Percentiles rank a stretch among this genome's conserved stretches.
These are phyloP conservation scores for Teinopalpus imperialis DNA, from an alignment of 2,888 invertebrate genomes.

Conservation along the genomic window DNA sequence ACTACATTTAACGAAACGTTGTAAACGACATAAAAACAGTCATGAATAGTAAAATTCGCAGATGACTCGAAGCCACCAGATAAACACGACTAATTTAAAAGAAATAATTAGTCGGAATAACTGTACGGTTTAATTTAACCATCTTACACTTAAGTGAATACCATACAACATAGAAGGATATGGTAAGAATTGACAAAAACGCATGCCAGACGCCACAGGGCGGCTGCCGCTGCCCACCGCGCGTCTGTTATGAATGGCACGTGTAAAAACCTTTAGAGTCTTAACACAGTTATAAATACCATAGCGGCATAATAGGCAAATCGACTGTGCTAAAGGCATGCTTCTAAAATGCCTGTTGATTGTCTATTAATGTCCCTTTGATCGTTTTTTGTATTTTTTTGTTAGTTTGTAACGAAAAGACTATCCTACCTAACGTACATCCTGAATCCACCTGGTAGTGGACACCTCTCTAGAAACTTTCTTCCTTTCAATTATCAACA, in stretches of 20 bases:
- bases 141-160: constrained; percentile 25
- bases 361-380: background rate
- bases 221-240: constrained; percentile 3
- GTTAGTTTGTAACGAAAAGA: too few relatives aligned
- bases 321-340: background rate
- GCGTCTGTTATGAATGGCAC: constrained; percentile 7
- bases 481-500: too few relatives aligned
- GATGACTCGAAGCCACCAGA: constrained; percentile 6
- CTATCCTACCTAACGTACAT: too few relatives aligned
- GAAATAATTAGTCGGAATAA: constrained; percentile 22
- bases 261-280: constrained; percentile 17
- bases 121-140: constrained; percentile 16
- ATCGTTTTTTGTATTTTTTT: too few relatives aligned
- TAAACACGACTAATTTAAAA: constrained; percentile 9
- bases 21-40: constrained; percentile 7
- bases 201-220: constrained; percentile 4
- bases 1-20: too few relatives aligned
- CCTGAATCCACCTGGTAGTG: too few relatives aligned
- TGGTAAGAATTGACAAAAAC: constrained; percentile 10
- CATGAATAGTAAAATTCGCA: constrained; percentile 7
- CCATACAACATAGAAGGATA: constrained; percentile 11
- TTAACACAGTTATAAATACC: constrained; percentile 6
- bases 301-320: constrained; percentile 7
- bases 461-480: too few relatives aligned
- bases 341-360: constrained; percentile 1